Conservation (phyloP, 2,113 vertebrate species). For the Peromyscus leucopus region DNA sequence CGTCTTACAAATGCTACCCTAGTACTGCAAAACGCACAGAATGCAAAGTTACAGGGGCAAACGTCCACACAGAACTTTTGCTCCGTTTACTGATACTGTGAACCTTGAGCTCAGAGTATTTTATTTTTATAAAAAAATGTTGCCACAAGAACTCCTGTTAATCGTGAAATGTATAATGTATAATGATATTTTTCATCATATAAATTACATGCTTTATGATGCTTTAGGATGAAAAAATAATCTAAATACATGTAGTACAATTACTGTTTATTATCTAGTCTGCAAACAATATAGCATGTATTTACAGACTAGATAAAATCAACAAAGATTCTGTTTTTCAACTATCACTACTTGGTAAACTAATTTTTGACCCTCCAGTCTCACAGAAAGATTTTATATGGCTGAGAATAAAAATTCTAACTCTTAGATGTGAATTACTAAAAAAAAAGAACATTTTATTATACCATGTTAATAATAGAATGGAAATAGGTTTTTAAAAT, state of each 20-base stretch:
- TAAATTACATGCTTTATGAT: neutral
- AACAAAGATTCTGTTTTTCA: neutral
- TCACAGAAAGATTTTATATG: neutral
- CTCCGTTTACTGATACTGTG: neutral
- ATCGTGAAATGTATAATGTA: neutral
- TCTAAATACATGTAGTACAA: neutral
- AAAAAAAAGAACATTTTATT: neutral
- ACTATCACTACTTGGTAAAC: neutral
- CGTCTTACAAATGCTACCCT: slow-evolving; percentile 23
- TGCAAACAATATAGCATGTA: neutral
- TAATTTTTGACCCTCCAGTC: neutral
- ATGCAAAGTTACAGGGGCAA: neutral
- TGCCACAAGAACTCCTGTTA: neutral
- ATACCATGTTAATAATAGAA: neutral
- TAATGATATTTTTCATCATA: neutral
- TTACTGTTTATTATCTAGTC: neutral
- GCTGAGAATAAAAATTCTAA: neutral
- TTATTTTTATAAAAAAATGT: neutral
- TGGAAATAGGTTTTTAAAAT: neutral
- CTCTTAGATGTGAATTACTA: neutral
- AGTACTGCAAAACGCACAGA: neutral
- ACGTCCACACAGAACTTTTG: neutral
- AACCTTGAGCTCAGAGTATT: neutral
- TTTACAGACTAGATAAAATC: neutral
- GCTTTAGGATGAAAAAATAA: neutral